Evolutionary conservation across 2,113 vertebrate genomes (phyloP), one percentile per base, ranked within the genome.

Genomic region (Eidolon helvum): DNA sequence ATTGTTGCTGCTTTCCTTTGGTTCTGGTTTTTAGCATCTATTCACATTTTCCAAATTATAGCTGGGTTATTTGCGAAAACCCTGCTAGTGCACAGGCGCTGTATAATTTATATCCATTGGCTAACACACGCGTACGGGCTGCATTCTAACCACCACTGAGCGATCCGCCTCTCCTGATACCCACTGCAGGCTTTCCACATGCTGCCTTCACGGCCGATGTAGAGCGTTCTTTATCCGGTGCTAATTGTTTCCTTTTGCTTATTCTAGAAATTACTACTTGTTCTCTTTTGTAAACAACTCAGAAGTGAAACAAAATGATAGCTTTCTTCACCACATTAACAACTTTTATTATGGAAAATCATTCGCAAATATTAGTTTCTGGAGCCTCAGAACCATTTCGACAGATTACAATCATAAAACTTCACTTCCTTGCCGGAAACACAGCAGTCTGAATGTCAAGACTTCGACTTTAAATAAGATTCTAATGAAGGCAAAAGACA

Each of bases 401-500:
- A 63, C 65, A 40, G 61, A 92, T 82, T 50, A 65, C 9, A 43
- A 55, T 10, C 57, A 55, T 40, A 38, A 79, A 87, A 93, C 45
- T 45, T 71, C 77, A 91, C 65, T 96, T 92, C n/a, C 55, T 95
- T 26, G 24, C 65, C 82, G 0, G 26, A 94, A 87, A 80, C 72
- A 88, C 3, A 74, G 28, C 69, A 16, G 33, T 63, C 63, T 82
- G 53, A 80, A 71, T 77, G 61, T 87, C 74, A 90, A 84, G 87
- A 40, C 55, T 91, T 89, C 35, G 71, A 22, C 15, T 38, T 91
- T 72, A 68, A 82, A 61, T 21, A 78, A 35, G 72, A 79, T 79
- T 74, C 75, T 65, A 90, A 97, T 53, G 61, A 92, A 84, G 50
- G 95, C 93, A 91, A 96, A 90, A 88, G 82, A 79, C 3, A 88